A percentile compares a stretch with the other conserved stretches of the same genome.
Conservation (phyloP, 1,140 invertebrate genomes). For the Cyphomyrmex costatus region DNA sequence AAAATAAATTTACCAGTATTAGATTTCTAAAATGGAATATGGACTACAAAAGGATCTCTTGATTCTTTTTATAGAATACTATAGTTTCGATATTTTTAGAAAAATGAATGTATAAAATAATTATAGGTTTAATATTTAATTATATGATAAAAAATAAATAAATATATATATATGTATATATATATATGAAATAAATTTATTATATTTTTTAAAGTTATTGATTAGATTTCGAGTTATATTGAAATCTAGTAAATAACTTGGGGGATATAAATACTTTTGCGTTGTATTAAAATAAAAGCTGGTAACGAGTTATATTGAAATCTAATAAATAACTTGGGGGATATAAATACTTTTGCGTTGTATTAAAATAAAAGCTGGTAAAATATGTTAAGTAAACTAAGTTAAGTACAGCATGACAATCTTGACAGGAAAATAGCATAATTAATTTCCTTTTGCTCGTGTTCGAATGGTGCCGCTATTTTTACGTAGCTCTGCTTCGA, state of each 20-base stretch:
- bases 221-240: neutral
- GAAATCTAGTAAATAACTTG: neutral
- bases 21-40: neutral
- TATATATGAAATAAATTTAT: neutral
- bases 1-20: too few relatives aligned
- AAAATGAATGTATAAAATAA: neutral
- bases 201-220: neutral
- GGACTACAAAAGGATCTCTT: neutral
- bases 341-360: neutral
- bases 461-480: constrained; percentile 33
- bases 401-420: constrained; percentile 13
- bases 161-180: too few relatives aligned
- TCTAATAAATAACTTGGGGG: neutral
- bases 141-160: neutral
- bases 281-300: neutral
- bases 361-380: neutral
- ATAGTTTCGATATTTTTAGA: neutral
- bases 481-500: constrained; percentile 5
- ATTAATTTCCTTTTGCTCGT: constrained; percentile 20
- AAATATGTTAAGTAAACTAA: neutral
- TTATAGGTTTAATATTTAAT: neutral
- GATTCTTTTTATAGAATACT: constrained; percentile 1
- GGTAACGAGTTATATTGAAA: neutral
- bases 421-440: constrained; percentile 8
- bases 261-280: neutral